Evolutionary conservation across 2,113 vertebrate genomes (phyloP).

Genomic region (Pterocles orientalis): DNA sequence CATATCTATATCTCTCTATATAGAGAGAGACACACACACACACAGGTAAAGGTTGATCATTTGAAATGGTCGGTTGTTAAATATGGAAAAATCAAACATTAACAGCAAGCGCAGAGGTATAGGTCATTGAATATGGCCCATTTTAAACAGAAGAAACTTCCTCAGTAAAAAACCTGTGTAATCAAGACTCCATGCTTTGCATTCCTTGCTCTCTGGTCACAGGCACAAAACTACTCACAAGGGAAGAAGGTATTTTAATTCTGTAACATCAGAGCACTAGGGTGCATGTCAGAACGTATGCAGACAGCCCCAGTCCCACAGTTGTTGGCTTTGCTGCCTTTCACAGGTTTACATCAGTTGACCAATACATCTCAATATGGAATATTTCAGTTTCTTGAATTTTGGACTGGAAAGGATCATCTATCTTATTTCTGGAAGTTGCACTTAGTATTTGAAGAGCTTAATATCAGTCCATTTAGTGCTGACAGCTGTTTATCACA

Average conservation of each 20-base stretch:
- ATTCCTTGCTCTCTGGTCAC: background rate
- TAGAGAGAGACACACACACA: background rate
- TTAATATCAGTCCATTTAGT: background rate
- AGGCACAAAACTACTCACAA: slow-evolving; percentile 37
- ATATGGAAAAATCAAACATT: background rate
- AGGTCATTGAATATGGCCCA: background rate
- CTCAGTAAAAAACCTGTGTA: background rate
- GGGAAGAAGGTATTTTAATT: slow-evolving; percentile 32
- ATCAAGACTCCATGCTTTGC: background rate
- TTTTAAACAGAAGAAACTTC: background rate
- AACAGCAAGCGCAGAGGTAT: background rate
- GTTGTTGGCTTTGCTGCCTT: slow-evolving; percentile 47
- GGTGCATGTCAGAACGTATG: background rate
- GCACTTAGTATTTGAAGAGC: background rate
- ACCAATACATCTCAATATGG: slow-evolving; percentile 14
- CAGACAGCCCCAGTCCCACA: slow-evolving; percentile 20
- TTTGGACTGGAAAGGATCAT: background rate
- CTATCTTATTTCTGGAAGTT: slow-evolving; percentile 6
- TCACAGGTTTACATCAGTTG: slow-evolving; percentile 7
- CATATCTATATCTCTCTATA: fast-evolving
- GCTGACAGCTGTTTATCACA: slow-evolving; percentile 11
- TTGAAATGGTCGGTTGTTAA: background rate
- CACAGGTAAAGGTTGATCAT: background rate
- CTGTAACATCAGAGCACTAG: background rate
- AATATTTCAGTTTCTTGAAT: slow-evolving; percentile 21